Base-by-base conservation (phyloP, 2,797 vertebrate species). In the Falco concolor region DNA sequence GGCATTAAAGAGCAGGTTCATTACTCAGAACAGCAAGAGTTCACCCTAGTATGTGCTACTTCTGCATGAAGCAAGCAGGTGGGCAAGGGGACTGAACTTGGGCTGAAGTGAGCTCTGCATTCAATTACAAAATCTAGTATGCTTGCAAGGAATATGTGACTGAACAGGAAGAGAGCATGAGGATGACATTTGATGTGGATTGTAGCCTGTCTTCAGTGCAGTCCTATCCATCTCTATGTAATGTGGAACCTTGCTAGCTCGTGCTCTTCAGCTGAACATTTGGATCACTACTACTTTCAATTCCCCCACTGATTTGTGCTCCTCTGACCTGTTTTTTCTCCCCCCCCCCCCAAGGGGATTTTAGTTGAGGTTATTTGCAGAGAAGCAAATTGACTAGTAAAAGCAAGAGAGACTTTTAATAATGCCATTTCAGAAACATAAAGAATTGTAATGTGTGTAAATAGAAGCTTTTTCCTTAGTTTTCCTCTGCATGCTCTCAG, bases 401-500 rank as follows among this genome's bases (percentile, higher is more conserved):
- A 94, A 82, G 44, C 77, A 83, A 88, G 84, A 85, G 63, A 93
- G 63, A 85, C 69, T 92, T 92, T 90, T 90, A 93, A 88, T 92
- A 95, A 92, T 85, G 75, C 68, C 42, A 24, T 80, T 96, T 92
- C 42, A 54, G 78, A 91, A 91, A 80, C 44, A 74, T 50, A 67
- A 87, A 94, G 49, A 76, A 73, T 89, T 93, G 92, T 93, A 76
- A 50, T 78, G 67, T 84, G 56, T 75, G 3, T 96, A 91, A 96
- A 91, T 90, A 90, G 84, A 83, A 83, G 65, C 95, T 95, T 96
- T 97, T 78, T 93, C 63, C 67, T 94, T 28, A 86, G 85, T 96
- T 97, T 78, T 92, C 63, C 67, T 94, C 32, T 87, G 85, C 4
- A 6, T 69, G 54, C 77, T 91, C 73, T 93, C 2, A 9, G 65